Evolutionary conservation across 2,888 invertebrate species (phyloP), one percentile per base, ranked within the genome.

Genomic region (Trichacis sp.): DNA sequence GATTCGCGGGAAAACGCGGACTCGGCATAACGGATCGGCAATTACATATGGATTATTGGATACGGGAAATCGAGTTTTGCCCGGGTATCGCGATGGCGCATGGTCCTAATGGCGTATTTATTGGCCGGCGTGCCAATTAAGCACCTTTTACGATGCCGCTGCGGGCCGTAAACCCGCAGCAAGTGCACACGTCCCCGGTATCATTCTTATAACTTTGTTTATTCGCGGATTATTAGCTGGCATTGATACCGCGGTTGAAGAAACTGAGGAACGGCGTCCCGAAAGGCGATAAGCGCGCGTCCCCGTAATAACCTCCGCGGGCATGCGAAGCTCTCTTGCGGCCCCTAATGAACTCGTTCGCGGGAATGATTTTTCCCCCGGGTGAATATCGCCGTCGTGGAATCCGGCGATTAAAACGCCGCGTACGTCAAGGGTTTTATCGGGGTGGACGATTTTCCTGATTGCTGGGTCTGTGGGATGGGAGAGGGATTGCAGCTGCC

Each of bases 371-470:
- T 40, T 40, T 40, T 5, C 12, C 40, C 15, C 4, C 8, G 24
- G 24, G 3, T 24, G 3, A 3, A 24, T 24, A 24, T 24, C 24
- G 24, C 24, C 24, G 24, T 24, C 4, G 24, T 5, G 24, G 24
- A 24, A 24, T 24, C 8, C 24, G 24, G 50, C 24, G 24, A 24
- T 24, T 3, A 24, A 5, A 8, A 8, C 54, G 38, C 36, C 38
- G 42, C 20, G 50, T 45, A 30, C 48, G 48, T 58, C 46, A 24
- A 8, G 24, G 24, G 24, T 24, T 24, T 24, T 54, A 58, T 55
- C 55, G 51, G 51, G 58, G 50, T 43, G 50, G 47, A 64, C 54
- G 54, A 24, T 24, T 24, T 24, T 24, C 3, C 8, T 24, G 3
- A 8, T 24, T 24, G 24, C 24, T 24, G n/a, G n/a, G n/a, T n/a